phyloP scores from a whole-genome alignment of 2,888 invertebrate genomes.

The Troides helena region DNA sequence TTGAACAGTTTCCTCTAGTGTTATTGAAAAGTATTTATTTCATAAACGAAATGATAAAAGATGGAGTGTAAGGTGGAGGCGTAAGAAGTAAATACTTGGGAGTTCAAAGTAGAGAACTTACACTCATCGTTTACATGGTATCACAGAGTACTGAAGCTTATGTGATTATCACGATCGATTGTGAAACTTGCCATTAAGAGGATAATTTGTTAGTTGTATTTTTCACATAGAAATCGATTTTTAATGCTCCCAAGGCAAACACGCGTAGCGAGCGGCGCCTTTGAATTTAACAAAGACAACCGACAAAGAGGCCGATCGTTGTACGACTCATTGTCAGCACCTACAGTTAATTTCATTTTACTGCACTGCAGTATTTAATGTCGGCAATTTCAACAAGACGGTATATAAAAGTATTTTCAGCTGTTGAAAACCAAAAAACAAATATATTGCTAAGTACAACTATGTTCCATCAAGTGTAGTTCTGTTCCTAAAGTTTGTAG shows the following conservation, averaged over 20 bases:
- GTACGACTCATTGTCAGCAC: conserved; percentile 36
- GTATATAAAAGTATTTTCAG: too few relatives aligned
- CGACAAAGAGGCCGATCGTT: conserved; percentile 64
- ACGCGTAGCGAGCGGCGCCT: conserved; percentile 63
- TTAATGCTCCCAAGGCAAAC: conserved; percentile 52
- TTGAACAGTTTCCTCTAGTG: too few relatives aligned
- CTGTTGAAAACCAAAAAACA: too few relatives aligned
- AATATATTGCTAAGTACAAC: too few relatives aligned
- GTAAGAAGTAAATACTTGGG: too few relatives aligned
- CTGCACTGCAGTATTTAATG: conserved; percentile 29
- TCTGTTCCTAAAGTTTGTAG: too few relatives aligned
- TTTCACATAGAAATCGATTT: conserved; percentile 59
- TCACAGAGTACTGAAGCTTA: neutral
- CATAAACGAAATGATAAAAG: too few relatives aligned
- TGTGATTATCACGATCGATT: conserved; percentile 21
- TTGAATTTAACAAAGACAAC: conserved; percentile 62
- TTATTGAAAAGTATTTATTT: too few relatives aligned
- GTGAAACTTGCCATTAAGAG: conserved; percentile 40
- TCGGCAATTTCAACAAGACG: conserved; percentile 2
- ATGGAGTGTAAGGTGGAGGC: too few relatives aligned
- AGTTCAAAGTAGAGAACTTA: too few relatives aligned
- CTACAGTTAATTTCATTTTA: conserved; percentile 47
- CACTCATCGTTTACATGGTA: neutral
- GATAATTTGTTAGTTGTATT: conserved; percentile 54
- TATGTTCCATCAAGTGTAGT: too few relatives aligned